Evolutionary conservation across 2,797 vertebrate species (phyloP).

Genomic region (Novumbra hubbsi): DNA sequence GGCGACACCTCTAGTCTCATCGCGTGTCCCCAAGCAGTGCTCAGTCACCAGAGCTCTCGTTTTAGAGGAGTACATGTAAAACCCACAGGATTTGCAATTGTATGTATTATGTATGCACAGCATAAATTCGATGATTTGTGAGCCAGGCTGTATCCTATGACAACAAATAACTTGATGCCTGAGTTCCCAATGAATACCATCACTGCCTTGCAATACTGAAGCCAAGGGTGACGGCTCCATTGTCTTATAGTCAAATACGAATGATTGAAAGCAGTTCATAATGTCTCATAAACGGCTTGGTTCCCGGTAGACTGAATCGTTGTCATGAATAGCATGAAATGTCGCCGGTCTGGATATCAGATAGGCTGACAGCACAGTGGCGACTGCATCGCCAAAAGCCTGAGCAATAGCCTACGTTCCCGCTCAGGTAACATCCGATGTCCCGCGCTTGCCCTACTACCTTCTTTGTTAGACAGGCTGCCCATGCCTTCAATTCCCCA

Average conservation of each 20-base stretch:
- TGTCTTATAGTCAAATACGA: neutral
- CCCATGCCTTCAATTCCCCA: neutral
- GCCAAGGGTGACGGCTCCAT: neutral
- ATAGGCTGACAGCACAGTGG: conserved; percentile 38
- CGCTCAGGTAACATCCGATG: conserved; percentile 10
- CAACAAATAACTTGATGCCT: neutral
- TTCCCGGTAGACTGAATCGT: conserved; percentile 41
- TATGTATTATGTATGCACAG: neutral
- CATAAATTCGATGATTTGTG: neutral
- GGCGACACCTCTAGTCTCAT: neutral
- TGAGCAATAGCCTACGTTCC: conserved; percentile 2
- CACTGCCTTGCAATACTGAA: conserved; percentile 25
- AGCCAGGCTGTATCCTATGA: neutral
- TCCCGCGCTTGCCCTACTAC: neutral
- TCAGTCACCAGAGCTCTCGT: neutral
- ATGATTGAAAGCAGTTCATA: neutral
- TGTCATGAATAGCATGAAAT: conserved; percentile 63
- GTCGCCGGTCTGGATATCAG: conserved; percentile 62
- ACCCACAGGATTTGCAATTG: neutral
- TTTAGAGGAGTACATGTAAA: neutral
- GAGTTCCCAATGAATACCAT: conserved; percentile 44
- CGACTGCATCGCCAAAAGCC: conserved; percentile 19
- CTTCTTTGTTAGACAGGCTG: conserved; percentile 9
- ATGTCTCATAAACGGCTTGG: conserved; percentile 13
- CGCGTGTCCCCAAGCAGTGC: neutral